Evolutionary conservation across 2,797 vertebrate species (phyloP).

Genomic region (Mormyrus hasselquistii): DNA sequence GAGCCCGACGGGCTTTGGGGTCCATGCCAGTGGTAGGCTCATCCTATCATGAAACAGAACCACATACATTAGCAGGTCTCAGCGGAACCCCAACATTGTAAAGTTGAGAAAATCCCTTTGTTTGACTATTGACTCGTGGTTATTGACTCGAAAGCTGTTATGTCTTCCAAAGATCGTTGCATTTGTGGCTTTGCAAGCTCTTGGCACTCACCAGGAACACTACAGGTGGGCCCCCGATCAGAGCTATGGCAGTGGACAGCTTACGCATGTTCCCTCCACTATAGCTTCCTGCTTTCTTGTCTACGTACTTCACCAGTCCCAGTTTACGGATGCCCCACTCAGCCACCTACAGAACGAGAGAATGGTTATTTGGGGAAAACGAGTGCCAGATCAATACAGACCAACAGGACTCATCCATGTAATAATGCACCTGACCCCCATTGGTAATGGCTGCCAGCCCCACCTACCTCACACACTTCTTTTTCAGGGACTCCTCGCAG

Average conservation of each 20-base stretch:
- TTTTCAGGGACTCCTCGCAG: constrained; percentile 84
- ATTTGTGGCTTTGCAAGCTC: not conserved
- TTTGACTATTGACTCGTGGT: not conserved
- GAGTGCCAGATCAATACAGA: not conserved
- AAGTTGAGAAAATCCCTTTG: not conserved
- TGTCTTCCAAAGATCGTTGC: not conserved
- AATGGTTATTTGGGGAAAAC: not conserved
- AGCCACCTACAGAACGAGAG: constrained; percentile 59
- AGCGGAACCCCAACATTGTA: not conserved
- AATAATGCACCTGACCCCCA: not conserved
- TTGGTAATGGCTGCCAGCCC: not conserved
- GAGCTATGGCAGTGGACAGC: constrained; percentile 90
- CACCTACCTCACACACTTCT: constrained; percentile 85
- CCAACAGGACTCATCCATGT: not conserved
- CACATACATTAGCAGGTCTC: not conserved
- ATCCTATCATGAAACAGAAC: constrained; percentile 63
- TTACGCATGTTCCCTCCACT: constrained; percentile 96
- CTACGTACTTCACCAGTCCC: constrained; percentile 73
- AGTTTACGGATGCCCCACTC: constrained; percentile 92
- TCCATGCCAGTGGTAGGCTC: constrained; percentile 99
- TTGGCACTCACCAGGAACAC: constrained; percentile 83
- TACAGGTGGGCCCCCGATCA: constrained; percentile 93
- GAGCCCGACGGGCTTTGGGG: constrained; percentile 86
- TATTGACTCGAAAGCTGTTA: not conserved
- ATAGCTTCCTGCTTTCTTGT: constrained; percentile 84